These are phyloP conservation scores for Menidia menidia DNA, from an alignment of 2,797 vertebrate species.

Conservation along the genomic window DNA sequence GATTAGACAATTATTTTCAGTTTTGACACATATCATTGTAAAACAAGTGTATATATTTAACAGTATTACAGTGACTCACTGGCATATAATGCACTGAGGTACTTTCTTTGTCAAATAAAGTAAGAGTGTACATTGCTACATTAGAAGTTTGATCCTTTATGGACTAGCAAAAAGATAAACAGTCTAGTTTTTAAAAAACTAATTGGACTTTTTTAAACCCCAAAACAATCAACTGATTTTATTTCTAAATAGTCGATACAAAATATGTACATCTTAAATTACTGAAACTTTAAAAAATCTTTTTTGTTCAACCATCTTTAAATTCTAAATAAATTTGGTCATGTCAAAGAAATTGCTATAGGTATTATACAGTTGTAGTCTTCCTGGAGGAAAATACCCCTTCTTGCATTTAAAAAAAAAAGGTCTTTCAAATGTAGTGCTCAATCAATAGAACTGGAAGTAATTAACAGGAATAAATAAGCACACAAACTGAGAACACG, in stretches of 20 bases:
- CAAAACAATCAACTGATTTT: slow-evolving; percentile 48
- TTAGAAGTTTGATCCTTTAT: slow-evolving; percentile 31
- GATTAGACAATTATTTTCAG: slow-evolving; percentile 45
- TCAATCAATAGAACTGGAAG: neutral
- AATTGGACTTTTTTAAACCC: slow-evolving; percentile 84
- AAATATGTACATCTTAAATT: slow-evolving; percentile 84
- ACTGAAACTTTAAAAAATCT: slow-evolving; percentile 42
- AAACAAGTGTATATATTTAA: slow-evolving; percentile 1
- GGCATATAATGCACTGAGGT: slow-evolving; percentile 21
- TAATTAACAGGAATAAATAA: neutral
- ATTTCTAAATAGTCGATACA: slow-evolving; percentile 82
- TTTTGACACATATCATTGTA: slow-evolving; percentile 40
- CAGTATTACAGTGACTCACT: neutral
- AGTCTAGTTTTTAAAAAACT: slow-evolving; percentile 75
- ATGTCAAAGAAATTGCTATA: slow-evolving; percentile 44
- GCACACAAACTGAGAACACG: neutral
- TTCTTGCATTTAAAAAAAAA: neutral
- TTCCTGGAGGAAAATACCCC: neutral
- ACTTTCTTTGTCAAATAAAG: slow-evolving; percentile 35
- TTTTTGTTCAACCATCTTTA: slow-evolving; percentile 40
- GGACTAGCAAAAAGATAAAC: slow-evolving; percentile 40
- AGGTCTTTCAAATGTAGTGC: neutral
- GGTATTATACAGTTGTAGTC: neutral
- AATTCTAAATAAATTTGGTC: slow-evolving; percentile 62
- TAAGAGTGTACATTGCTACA: slow-evolving; percentile 25